Evolutionary conservation across 2,797 vertebrate genomes (phyloP).

Genomic region (Oceanodroma leucorhoa): DNA sequence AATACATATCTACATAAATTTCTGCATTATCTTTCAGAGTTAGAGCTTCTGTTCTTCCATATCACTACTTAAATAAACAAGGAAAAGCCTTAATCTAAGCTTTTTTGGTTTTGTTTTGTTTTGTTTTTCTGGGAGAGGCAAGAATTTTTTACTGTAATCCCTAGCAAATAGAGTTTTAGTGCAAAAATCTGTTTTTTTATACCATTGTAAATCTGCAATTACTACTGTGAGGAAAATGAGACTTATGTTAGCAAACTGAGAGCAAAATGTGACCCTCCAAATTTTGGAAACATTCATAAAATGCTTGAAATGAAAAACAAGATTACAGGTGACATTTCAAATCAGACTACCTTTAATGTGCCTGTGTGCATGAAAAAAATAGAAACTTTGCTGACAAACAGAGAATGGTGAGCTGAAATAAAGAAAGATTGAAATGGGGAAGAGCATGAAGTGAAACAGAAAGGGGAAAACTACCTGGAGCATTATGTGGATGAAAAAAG

Average conservation of each 20-base stretch:
- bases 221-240: neutral
- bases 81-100: neutral
- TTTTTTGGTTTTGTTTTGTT: neutral
- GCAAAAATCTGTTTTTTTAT: neutral
- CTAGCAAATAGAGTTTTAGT: neutral
- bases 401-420: neutral
- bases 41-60: neutral
- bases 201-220: neutral
- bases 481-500: neutral
- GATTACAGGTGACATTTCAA: neutral
- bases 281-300: neutral
- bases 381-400: neutral
- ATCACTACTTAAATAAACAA: neutral
- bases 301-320: neutral
- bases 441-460: neutral
- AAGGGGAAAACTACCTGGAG: neutral
- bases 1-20: neutral
- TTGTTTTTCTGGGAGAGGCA: rapidly evolving
- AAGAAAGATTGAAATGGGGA: neutral
- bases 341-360: neutral
- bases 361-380: neutral
- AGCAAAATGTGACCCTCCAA: neutral
- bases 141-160: neutral
- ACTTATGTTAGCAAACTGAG: neutral
- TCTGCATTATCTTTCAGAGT: neutral